Evolutionary conservation across 2,888 invertebrate genomes (phyloP).

Genomic region (Drosophila dives): DNA sequence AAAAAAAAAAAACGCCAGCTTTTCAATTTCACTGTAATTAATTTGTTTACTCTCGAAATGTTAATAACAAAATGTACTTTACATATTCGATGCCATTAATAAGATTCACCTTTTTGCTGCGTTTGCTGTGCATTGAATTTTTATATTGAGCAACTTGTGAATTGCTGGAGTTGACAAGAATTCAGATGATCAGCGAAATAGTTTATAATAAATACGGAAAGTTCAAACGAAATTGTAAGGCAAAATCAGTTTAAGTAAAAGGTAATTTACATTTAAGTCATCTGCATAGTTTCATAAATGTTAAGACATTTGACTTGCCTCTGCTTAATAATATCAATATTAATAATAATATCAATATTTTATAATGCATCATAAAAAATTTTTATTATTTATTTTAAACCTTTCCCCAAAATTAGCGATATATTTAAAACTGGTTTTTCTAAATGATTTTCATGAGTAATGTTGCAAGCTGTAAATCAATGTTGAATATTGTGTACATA

Average conservation of each 20-base stretch:
- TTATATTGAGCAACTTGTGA: not conserved
- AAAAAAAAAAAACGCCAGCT: slow-evolving; percentile 19
- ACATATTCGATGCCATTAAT: not conserved
- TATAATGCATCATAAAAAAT: not conserved
- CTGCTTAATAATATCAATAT: not conserved
- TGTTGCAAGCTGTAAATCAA: not conserved
- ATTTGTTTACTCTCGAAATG: slow-evolving; percentile 11
- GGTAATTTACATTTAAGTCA: too few relatives aligned
- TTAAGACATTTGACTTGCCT: too few relatives aligned
- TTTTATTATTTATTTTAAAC: not conserved
- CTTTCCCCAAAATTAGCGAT: not conserved
- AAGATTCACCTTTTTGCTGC: not conserved
- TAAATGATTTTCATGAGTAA: too few relatives aligned
- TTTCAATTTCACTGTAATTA: slow-evolving; percentile 4
- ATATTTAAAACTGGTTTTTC: too few relatives aligned
- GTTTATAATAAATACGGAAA: not conserved
- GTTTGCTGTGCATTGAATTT: not conserved
- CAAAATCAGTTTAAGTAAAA: too few relatives aligned
- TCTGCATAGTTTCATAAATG: not conserved
- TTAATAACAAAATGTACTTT: not conserved
- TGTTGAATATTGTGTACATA: not conserved
- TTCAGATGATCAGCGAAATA: not conserved
- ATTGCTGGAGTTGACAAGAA: not conserved
- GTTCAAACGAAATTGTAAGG: not conserved
- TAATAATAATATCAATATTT: not conserved